These are phyloP conservation scores for Oncorhynchus masou DNA, from an alignment of 2,113 vertebrate species.

Conservation along the genomic window DNA sequence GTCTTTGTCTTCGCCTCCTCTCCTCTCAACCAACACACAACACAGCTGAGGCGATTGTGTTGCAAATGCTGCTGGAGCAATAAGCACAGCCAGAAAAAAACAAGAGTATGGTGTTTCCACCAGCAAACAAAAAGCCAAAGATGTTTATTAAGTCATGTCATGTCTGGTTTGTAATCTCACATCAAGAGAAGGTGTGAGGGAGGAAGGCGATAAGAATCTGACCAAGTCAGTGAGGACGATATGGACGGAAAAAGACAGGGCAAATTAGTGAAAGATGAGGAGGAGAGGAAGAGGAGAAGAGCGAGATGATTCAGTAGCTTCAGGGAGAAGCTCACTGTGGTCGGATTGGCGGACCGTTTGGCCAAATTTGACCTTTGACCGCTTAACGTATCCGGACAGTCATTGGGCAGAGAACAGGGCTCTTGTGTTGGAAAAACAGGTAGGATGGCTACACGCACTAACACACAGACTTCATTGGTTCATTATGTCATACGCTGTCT, in stretches of 20 bases:
- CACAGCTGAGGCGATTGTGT: slow-evolving; percentile 27
- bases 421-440: slow-evolving; percentile 50
- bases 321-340: neutral
- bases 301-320: too few species aligned
- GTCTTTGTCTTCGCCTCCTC: neutral
- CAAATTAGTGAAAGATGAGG: neutral
- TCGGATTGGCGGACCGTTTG: slow-evolving; percentile 5
- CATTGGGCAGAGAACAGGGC: slow-evolving; percentile 26
- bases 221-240: too few species aligned
- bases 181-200: neutral
- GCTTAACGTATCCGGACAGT: slow-evolving; percentile 24
- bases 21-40: slow-evolving; percentile 8
- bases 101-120: slow-evolving; percentile 8
- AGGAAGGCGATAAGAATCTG: neutral
- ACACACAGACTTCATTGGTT: neutral
- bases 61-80: neutral
- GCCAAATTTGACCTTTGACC: slow-evolving; percentile 39
- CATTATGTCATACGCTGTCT: slow-evolving; percentile 33
- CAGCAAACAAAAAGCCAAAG: neutral
- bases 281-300: neutral
- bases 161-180: neutral
- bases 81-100: neutral
- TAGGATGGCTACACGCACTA: slow-evolving; percentile 34
- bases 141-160: neutral
- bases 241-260: neutral